A percentile compares a stretch with the other conserved stretches of the same genome.
Evolutionary conservation across 2,113 vertebrate species (phyloP).

Genomic region (Oostethus manadensis): DNA sequence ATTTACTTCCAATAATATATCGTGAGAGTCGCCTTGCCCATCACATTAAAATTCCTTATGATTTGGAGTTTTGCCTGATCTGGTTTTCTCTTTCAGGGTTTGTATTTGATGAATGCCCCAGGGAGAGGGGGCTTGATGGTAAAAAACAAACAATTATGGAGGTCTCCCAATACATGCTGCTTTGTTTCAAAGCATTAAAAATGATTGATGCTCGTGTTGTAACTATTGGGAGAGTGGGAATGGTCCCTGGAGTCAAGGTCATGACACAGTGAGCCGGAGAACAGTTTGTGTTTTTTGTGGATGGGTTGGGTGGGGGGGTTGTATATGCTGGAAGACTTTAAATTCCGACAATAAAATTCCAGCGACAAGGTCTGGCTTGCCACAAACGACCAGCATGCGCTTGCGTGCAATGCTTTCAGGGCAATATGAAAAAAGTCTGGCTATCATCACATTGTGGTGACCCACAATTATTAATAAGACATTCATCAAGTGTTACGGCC

Average conservation of each 20-base stretch:
- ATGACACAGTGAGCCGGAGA: conserved; percentile 45
- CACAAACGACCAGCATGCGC: conserved; percentile 17
- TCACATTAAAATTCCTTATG: conserved; percentile 26
- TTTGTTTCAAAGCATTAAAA: conserved; percentile 37
- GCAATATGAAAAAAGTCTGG: conserved; percentile 14
- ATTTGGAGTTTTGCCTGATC: conserved; percentile 39
- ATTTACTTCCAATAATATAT: conserved; percentile 30
- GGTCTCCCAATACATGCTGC: conserved; percentile 23
- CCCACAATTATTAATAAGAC: neutral
- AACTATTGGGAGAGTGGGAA: conserved; percentile 32
- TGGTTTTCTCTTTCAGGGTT: conserved; percentile 29
- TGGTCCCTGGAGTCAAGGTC: conserved; percentile 49
- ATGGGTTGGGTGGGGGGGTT: neutral
- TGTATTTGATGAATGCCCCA: conserved; percentile 36
- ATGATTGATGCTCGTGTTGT: conserved; percentile 54
- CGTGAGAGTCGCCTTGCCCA: conserved; percentile 26
- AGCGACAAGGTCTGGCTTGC: conserved; percentile 50
- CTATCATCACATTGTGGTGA: too few species aligned
- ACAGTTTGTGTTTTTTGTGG: neutral
- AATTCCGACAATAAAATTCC: conserved; percentile 58
- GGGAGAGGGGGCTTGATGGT: conserved; percentile 24
- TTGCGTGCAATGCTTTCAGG: conserved; percentile 6
- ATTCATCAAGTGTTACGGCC: too few species aligned
- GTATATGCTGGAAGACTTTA: conserved; percentile 33
- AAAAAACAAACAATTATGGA: conserved; percentile 37